A percentile compares a stretch with the other conserved stretches of the same genome.
Conservation (phyloP, 2,797 vertebrate genomes). For the Myotis planiceps region DNA sequence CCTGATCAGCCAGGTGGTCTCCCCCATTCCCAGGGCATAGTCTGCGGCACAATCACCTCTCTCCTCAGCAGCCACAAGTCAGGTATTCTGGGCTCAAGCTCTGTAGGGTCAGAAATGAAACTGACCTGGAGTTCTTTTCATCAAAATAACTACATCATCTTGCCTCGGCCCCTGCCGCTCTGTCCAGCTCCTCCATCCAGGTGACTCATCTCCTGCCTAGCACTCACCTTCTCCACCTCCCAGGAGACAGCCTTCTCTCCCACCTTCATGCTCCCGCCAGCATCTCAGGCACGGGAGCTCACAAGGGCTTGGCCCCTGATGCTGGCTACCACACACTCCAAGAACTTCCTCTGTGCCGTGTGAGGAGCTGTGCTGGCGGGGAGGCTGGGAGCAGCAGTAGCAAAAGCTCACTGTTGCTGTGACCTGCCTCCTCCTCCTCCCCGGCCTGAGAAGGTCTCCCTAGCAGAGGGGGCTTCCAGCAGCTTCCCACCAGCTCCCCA, state of each 20-base stretch:
- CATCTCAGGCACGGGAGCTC: background rate
- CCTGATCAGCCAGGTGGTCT: background rate
- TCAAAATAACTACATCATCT: background rate
- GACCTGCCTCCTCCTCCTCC: background rate
- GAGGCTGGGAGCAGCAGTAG: background rate
- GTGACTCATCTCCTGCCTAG: background rate
- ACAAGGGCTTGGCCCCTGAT: background rate
- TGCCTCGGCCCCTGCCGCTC: background rate
- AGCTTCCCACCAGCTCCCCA: background rate
- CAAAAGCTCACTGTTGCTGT: background rate
- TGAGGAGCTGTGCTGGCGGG: rapidly evolving
- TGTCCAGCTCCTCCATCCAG: background rate
- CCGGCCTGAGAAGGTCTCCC: background rate
- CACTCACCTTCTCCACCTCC: background rate
- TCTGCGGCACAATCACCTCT: background rate
- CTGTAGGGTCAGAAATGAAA: background rate
- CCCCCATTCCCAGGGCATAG: background rate
- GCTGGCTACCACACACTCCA: background rate
- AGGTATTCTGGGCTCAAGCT: background rate
- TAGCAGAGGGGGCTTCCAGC: background rate
- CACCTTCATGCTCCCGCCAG: background rate
- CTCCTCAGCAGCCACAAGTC: background rate
- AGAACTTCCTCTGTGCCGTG: too few relatives aligned
- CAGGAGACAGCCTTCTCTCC: background rate
- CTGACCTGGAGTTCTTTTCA: background rate